phyloP scores from a whole-genome alignment of 2,797 vertebrate genomes.

The Urocyon cinereoargenteus region DNA sequence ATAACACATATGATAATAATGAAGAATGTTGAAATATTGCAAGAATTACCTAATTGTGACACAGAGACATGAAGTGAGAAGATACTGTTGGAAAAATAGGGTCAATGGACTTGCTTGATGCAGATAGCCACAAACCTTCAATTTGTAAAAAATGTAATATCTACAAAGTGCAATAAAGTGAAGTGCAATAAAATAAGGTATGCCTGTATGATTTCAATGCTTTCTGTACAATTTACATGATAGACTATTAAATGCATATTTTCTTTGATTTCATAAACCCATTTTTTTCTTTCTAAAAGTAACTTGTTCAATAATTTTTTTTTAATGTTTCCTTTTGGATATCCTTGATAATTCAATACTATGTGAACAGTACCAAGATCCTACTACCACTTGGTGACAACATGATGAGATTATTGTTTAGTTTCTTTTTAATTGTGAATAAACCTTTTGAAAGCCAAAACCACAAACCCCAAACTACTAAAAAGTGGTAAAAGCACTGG shows the following conservation, averaged over 20 bases:
- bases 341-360: neutral
- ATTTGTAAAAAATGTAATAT: neutral
- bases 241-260: constrained; percentile 38
- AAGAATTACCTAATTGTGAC: neutral
- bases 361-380: neutral
- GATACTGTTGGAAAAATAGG: neutral
- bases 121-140: neutral
- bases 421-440: constrained; percentile 22
- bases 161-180: neutral
- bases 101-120: neutral
- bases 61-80: neutral
- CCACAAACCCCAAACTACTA: neutral
- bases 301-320: neutral
- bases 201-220: neutral
- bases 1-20: neutral
- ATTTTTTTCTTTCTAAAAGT: constrained; percentile 42
- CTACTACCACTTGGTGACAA: neutral
- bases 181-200: neutral
- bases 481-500: constrained; percentile 15
- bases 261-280: constrained; percentile 23
- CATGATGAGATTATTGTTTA: neutral
- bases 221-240: neutral
- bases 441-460: constrained; percentile 45
- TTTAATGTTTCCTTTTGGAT: constrained; percentile 24
- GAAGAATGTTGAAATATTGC: neutral